Evolutionary conservation across 2,888 invertebrate species (phyloP).

Genomic region (Smittia aterrima): DNA sequence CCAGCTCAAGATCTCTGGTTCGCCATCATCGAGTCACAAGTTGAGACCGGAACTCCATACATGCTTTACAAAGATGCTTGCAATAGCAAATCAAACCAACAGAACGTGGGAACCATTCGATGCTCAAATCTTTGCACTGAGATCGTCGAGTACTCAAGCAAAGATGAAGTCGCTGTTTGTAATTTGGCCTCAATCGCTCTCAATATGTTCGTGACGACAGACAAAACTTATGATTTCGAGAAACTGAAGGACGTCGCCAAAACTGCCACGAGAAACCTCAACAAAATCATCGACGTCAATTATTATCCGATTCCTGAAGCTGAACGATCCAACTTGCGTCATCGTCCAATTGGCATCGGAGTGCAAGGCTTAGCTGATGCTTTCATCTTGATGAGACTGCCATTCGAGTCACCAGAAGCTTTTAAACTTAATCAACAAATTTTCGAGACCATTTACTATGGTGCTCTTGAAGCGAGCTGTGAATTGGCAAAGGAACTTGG

Average conservation of each 20-base stretch:
- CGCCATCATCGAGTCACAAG: constrained; percentile 90
- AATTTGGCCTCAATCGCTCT: constrained; percentile 96
- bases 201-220: constrained; percentile 84
- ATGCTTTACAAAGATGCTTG: constrained; percentile 97
- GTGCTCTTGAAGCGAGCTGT: constrained; percentile 94
- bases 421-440: constrained; percentile 86
- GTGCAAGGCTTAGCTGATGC: constrained; percentile 97
- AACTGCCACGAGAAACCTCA: constrained; percentile 84
- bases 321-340: constrained; percentile 78
- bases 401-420: constrained; percentile 89
- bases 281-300: constrained; percentile 96
- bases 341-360: constrained; percentile 87
- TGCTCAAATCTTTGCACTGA: constrained; percentile 98
- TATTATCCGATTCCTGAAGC: constrained; percentile 94
- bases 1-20: constrained; percentile 89
- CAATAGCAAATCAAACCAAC: constrained; percentile 95
- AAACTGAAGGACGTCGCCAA: constrained; percentile 86
- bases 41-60: constrained; percentile 97
- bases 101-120: constrained; percentile 97
- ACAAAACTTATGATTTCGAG: constrained; percentile 80
- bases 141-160: constrained; percentile 89
- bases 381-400: constrained; percentile 87
- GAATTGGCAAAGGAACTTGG: constrained; percentile 85
- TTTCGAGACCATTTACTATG: constrained; percentile 97
- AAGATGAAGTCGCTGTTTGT: constrained; percentile 95